Evolutionary conservation across 2,113 vertebrate species (phyloP).

Genomic region (Anarhynchus alexandrinus): DNA sequence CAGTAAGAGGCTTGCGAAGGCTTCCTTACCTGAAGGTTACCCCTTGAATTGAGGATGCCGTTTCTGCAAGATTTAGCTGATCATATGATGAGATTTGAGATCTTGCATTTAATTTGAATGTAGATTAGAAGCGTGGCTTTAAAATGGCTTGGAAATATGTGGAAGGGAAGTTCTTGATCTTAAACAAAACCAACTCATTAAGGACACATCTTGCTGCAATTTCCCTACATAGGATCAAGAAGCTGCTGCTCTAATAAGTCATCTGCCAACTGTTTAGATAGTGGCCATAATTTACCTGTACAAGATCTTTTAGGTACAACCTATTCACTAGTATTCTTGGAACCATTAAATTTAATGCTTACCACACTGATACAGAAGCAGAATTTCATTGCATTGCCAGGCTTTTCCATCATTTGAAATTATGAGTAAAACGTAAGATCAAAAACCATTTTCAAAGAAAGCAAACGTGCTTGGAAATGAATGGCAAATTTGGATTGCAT

Average conservation of each 20-base stretch:
- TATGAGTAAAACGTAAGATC: background rate
- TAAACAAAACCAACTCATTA: background rate
- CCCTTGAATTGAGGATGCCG: background rate
- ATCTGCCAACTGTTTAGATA: background rate
- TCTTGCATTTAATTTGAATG: background rate
- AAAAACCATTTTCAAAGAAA: background rate
- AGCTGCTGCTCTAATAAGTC: background rate
- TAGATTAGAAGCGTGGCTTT: background rate
- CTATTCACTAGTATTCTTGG: background rate
- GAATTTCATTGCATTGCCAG: background rate
- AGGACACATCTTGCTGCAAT: background rate
- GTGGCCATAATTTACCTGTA: background rate
- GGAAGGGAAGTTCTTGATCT: background rate
- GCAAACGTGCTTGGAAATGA: rapidly evolving
- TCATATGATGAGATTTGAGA: background rate
- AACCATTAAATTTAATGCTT: background rate
- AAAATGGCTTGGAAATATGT: background rate
- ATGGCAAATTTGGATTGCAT: background rate
- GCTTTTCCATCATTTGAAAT: background rate
- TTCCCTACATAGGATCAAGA: background rate
- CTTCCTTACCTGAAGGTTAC: slow-evolving; percentile 49
- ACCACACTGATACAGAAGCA: background rate
- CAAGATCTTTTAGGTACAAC: background rate
- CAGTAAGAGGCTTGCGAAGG: background rate
- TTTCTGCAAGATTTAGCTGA: background rate